phyloP scores from a whole-genome alignment of 2,888 invertebrate genomes.

The Polyommatus iphigenia region DNA sequence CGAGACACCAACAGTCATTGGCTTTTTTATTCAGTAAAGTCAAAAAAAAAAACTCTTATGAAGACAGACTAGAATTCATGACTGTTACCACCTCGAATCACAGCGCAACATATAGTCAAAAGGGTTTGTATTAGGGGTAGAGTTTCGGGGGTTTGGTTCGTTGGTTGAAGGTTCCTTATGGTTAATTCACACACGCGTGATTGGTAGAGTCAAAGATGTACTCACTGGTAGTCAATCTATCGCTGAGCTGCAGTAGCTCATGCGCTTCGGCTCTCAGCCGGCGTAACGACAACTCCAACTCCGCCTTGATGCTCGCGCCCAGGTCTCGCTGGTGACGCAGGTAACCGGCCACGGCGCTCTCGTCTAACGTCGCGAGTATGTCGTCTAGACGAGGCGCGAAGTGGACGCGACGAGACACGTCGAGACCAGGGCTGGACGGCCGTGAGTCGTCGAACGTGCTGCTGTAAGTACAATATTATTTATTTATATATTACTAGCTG shows the following conservation, averaged over 20 bases:
- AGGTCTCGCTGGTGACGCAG: constrained; percentile 76
- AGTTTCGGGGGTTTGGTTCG: too few species aligned
- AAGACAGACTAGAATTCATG: too few species aligned
- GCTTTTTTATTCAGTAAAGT: too few species aligned
- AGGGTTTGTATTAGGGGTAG: too few species aligned
- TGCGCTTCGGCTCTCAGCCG: constrained; percentile 85
- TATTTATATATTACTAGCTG: too few species aligned
- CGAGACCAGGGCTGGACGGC: constrained; percentile 49
- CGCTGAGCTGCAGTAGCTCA: constrained; percentile 83
- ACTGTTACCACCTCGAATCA: too few species aligned
- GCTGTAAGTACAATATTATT: constrained; percentile 22
- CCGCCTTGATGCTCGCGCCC: constrained; percentile 81
- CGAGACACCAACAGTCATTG: too few species aligned
- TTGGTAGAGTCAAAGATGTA: constrained; percentile 28
- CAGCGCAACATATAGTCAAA: too few species aligned
- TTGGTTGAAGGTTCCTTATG: too few species aligned
- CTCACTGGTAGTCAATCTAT: constrained; percentile 55
- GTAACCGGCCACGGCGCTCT: constrained; percentile 78
- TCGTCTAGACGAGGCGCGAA: constrained; percentile 85
- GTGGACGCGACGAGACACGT: constrained; percentile 80
- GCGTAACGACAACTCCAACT: constrained; percentile 84
- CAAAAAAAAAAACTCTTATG: too few species aligned
- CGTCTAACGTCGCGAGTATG: constrained; percentile 81
- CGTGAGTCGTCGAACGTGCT: constrained; percentile 53
- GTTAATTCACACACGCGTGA: too few species aligned